Evolutionary conservation across 2,113 vertebrate genomes (phyloP).

Genomic region (Chlamydotis undulata): DNA sequence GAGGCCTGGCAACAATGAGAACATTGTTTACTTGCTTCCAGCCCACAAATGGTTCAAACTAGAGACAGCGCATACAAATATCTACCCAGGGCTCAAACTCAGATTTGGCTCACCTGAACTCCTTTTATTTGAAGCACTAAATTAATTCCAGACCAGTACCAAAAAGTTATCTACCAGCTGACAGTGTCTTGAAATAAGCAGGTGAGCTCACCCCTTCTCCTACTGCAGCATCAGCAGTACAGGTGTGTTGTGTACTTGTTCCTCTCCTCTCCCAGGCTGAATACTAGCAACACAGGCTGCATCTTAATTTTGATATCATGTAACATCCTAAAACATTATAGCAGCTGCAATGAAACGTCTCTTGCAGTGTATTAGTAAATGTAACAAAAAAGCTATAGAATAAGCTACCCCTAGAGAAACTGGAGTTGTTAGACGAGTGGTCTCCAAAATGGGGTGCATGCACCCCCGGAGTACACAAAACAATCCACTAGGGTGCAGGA

Average conservation of each 20-base stretch:
- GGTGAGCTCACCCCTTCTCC: neutral
- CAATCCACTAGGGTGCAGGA: neutral
- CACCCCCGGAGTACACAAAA: accelerated
- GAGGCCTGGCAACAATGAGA: constrained; percentile 80
- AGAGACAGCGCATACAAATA: neutral
- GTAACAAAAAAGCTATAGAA: neutral
- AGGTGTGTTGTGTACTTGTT: neutral
- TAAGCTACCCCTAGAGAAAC: neutral
- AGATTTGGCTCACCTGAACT: neutral
- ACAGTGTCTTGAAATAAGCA: neutral
- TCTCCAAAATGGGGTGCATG: accelerated
- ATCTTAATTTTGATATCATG: neutral
- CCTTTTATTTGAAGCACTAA: neutral
- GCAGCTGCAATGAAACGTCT: neutral
- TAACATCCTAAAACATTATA: neutral
- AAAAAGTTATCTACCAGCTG: neutral
- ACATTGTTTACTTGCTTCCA: neutral
- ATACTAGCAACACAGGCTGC: neutral
- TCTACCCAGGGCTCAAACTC: neutral
- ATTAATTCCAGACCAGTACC: neutral
- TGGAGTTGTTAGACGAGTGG: neutral
- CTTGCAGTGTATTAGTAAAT: neutral
- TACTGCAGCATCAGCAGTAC: neutral
- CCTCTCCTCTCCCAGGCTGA: neutral
- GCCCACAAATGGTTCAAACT: neutral